A percentile compares a stretch with the other conserved stretches of the same genome.
phyloP scores from a whole-genome alignment of 2,888 invertebrate species.

The Eupithecia subumbrata region DNA sequence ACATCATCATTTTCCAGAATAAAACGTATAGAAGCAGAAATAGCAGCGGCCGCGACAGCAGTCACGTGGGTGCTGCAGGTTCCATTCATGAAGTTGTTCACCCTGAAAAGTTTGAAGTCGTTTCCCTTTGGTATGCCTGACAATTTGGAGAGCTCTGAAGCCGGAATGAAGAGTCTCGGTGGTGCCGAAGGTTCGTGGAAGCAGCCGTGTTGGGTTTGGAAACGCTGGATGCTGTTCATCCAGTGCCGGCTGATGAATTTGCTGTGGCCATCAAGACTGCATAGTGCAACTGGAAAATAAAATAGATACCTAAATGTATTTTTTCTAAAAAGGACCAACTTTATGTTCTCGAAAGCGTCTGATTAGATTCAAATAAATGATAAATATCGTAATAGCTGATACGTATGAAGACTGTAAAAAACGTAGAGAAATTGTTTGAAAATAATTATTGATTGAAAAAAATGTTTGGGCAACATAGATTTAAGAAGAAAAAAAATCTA shows the following conservation, averaged over 20 bases:
- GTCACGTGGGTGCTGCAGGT: slow-evolving; percentile 55
- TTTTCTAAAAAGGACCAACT: background rate
- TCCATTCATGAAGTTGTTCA: slow-evolving; percentile 28
- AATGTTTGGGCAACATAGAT: too few relatives aligned
- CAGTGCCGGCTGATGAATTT: slow-evolving; percentile 56
- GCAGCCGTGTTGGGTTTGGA: slow-evolving; percentile 59
- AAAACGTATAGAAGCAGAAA: slow-evolving; percentile 52
- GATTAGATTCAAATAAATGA: background rate
- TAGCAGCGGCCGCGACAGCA: slow-evolving; percentile 48
- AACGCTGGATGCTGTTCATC: slow-evolving; percentile 49
- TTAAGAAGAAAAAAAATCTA: too few relatives aligned
- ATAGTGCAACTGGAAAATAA: slow-evolving; percentile 55
- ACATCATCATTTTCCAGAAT: slow-evolving; percentile 29
- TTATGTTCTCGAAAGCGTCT: background rate
- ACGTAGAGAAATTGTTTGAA: too few relatives aligned
- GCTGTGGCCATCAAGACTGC: slow-evolving; percentile 55
- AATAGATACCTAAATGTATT: background rate
- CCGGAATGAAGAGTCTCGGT: background rate
- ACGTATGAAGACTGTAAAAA: background rate
- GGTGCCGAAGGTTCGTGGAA: slow-evolving; percentile 38
- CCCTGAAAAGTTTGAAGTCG: background rate
- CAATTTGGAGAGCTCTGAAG: background rate
- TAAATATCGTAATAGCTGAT: background rate
- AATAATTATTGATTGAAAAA: too few relatives aligned
- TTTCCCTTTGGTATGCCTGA: background rate